Percentiles rank a stretch among this genome's conserved stretches.
phyloP scores from a whole-genome alignment of 2,113 vertebrate species.

The Rhabdornis inornatus region DNA sequence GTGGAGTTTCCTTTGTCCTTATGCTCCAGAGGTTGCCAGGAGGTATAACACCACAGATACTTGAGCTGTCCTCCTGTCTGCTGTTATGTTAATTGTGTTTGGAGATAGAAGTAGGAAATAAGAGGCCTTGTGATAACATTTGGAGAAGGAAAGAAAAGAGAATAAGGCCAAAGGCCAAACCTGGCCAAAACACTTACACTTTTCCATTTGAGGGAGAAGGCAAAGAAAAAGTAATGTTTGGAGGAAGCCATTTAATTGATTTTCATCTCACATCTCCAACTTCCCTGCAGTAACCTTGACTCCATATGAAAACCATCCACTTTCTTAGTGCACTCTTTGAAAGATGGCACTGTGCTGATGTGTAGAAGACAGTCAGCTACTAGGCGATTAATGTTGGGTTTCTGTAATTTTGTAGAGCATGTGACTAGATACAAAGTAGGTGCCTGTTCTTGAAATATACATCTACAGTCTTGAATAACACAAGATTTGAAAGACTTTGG shows the following conservation, averaged over 20 bases:
- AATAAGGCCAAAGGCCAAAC: not conserved
- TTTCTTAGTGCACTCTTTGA: conserved; percentile 26
- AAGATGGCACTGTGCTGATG: not conserved
- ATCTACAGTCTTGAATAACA: not conserved
- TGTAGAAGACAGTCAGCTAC: not conserved
- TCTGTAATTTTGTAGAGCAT: not conserved
- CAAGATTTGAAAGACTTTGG: not conserved
- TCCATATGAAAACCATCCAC: not conserved
- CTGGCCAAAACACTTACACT: not conserved
- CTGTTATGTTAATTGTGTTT: not conserved
- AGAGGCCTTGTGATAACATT: not conserved
- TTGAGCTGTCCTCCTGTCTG: not conserved
- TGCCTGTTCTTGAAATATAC: not conserved
- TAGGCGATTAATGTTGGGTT: not conserved
- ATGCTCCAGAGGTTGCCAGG: not conserved
- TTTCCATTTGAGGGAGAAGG: not conserved
- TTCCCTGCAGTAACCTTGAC: not conserved
- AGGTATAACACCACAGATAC: not conserved
- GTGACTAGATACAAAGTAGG: not conserved
- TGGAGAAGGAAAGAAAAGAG: not conserved
- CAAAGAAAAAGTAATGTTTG: not conserved
- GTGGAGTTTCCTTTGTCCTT: not conserved
- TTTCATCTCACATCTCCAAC: conserved; percentile 20
- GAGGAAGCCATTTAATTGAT: not conserved
- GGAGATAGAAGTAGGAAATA: not conserved